These are phyloP conservation scores for Pitangus sulphuratus DNA, from an alignment of 2,797 vertebrate genomes.

Conservation along the genomic window DNA sequence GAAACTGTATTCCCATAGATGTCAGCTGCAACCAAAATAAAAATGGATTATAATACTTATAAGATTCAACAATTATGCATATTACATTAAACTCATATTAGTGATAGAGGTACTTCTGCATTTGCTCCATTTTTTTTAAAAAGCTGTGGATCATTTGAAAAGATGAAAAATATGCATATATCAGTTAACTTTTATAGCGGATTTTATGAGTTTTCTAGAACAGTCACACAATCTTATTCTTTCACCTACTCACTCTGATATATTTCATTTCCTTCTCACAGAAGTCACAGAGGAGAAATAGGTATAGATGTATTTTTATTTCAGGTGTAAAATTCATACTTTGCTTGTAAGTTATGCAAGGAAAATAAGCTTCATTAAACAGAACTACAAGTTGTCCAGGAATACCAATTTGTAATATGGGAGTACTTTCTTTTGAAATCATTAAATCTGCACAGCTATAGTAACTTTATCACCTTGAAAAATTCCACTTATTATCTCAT, in stretches of 20 bases:
- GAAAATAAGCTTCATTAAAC: slow-evolving; percentile 73
- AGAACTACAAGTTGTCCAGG: slow-evolving; percentile 59
- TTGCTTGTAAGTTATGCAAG: slow-evolving; percentile 66
- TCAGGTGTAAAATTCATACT: slow-evolving; percentile 64
- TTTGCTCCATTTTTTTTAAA: not conserved
- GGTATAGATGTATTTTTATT: slow-evolving; percentile 50
- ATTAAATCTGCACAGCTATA: slow-evolving; percentile 67
- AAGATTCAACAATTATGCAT: not conserved
- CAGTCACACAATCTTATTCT: slow-evolving; percentile 48
- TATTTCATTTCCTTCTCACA: slow-evolving; percentile 22
- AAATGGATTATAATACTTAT: not conserved
- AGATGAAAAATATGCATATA: not conserved
- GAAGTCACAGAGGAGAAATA: slow-evolving; percentile 60
- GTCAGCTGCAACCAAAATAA: not conserved
- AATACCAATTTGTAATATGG: slow-evolving; percentile 65
- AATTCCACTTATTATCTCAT: slow-evolving; percentile 42
- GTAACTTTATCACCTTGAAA: slow-evolving; percentile 62
- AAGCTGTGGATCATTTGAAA: not conserved
- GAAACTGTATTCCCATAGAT: not conserved
- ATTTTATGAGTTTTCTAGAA: slow-evolving; percentile 58
- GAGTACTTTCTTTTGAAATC: slow-evolving; percentile 67
- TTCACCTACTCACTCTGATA: slow-evolving; percentile 32
- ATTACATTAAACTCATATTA: slow-evolving; percentile 6
- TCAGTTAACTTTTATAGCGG: slow-evolving; percentile 37
- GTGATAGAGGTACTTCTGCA: not conserved